Evolutionary conservation across 2,113 vertebrate genomes (phyloP), one percentile per base, ranked within the genome.

Genomic region (Quiscalus mexicanus): DNA sequence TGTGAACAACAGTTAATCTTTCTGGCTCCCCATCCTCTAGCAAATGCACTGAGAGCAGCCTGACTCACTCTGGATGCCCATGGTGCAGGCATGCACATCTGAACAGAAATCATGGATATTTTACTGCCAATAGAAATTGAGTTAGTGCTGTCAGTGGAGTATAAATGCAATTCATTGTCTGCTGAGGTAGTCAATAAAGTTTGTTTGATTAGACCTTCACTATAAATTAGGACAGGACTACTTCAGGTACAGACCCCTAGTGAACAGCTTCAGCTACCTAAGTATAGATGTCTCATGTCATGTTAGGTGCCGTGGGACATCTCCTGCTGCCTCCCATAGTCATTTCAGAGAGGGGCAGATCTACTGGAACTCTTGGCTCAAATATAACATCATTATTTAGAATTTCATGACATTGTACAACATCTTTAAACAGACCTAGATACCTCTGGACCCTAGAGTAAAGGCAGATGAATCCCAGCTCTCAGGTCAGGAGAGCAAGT

Each of bases 1-100:
- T 16, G 28, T 44, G 28, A 77, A 22, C 5, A 68, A 15, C 28
- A 44, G 17, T 27, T 64, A 55, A 55, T 0, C 0, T 17, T 39
- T 11, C 24, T 47, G 47, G 8, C 11, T 90, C 45, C 33, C 28
- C n/a, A 31, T 60, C 28, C 28, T 77, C 77, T 39, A 53, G 44
- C 41, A 86, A 65, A 41, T 6, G 17, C n/a, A 37, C 11, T 76
- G 37, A 17, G 49, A 85, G 12, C 30, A 42, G 25, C 28, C 59
- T 84, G 67, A 49, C 31, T 83, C 47, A 2, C 19, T 41, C 41
- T 62, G 63, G 18, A 37, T 55, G 50, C 42, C 53, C 71, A 50
- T 19, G 52, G 30, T 35, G 58, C 44, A 71, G 42, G 21, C 3
- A 1, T 19, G 55, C 20, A 27, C 50, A 67, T 49, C 84, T 78